Evolutionary conservation across 2,888 invertebrate species (phyloP).

Genomic region (Tanypteryx hageni): DNA sequence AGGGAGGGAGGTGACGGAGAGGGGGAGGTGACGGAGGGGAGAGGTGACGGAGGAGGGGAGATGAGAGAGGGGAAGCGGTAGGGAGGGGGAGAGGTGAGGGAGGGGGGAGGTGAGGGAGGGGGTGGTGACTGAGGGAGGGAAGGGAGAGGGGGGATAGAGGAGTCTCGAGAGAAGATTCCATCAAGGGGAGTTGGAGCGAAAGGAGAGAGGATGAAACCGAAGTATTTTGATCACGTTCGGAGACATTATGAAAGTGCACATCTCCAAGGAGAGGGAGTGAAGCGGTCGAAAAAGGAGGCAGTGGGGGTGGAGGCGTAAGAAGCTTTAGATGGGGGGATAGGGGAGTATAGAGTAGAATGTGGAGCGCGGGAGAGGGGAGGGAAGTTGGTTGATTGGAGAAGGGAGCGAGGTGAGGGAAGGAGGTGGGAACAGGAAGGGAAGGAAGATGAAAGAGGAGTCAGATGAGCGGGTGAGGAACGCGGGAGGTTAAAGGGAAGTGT

Average conservation of each 20-base stretch:
- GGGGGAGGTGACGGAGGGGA: too few species aligned
- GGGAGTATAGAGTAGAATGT: not conserved
- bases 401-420: too few species aligned
- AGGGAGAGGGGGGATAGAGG: not conserved
- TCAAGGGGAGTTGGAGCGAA: not conserved
- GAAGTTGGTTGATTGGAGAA: not conserved
- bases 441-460: not conserved
- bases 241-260: constrained; percentile 60
- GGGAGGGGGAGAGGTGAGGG: too few species aligned
- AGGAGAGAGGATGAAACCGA: not conserved
- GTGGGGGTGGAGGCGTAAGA: not conserved
- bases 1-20: too few species aligned
- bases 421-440: not conserved
- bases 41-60: too few species aligned
- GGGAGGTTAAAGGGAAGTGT: too few species aligned
- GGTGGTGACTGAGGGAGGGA: too few species aligned
- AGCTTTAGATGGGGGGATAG: not conserved
- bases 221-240: constrained; percentile 61
- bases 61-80: too few species aligned
- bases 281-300: not conserved
- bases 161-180: not conserved
- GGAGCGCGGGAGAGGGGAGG: not conserved
- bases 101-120: too few species aligned
- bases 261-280: not conserved
- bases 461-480: too few species aligned